These are phyloP conservation scores for Spheniscus mendiculus DNA, from an alignment of 2,113 vertebrate species.

Conservation along the genomic window DNA sequence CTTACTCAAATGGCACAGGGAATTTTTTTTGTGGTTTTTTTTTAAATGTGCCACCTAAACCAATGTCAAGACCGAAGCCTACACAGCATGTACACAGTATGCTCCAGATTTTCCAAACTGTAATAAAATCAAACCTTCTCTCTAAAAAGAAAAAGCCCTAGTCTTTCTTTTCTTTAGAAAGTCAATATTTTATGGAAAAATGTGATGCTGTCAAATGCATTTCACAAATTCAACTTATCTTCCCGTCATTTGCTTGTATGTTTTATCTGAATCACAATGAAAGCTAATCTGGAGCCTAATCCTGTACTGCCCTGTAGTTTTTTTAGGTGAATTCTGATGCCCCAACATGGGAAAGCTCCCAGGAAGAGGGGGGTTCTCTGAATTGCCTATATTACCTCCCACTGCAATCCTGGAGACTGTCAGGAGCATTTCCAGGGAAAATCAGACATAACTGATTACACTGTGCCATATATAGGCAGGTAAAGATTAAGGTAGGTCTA, in stretches of 20 bases:
- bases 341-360: not conserved
- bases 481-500: not conserved
- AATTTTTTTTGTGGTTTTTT: not conserved
- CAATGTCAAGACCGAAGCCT: not conserved
- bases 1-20: not conserved
- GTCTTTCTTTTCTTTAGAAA: not conserved
- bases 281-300: not conserved
- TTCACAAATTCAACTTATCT: not conserved
- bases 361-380: not conserved
- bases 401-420: not conserved
- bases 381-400: not conserved
- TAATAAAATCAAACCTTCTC: not conserved
- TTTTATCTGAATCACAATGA: not conserved
- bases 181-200: not conserved
- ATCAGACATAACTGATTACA: not conserved
- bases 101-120: not conserved
- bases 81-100: not conserved
- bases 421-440: not conserved
- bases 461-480: not conserved
- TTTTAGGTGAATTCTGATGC: not conserved
- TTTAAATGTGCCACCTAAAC: not conserved
- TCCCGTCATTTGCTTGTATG: not conserved
- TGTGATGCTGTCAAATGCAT: not conserved
- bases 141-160: accelerated
- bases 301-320: not conserved